phyloP scores from a whole-genome alignment of 2,113 vertebrate genomes.

The Hystrix brachyura region DNA sequence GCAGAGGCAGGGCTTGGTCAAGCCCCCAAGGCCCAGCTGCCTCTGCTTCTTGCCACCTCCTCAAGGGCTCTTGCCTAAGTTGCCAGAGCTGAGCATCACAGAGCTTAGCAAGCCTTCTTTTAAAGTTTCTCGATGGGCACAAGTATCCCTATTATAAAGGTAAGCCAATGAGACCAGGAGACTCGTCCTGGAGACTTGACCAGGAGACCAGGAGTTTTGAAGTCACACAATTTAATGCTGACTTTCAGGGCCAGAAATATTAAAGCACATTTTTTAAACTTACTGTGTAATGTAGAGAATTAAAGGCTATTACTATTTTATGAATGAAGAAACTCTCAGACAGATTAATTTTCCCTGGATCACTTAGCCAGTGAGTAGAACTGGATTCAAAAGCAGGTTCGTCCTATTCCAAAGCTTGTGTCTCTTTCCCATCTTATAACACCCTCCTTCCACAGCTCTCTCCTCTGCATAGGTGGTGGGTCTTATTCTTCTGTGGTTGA shows the following conservation, averaged over 20 bases:
- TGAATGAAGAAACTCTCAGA: neutral
- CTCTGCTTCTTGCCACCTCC: neutral
- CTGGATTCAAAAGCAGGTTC: neutral
- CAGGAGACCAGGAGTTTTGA: neutral
- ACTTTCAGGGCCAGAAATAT: neutral
- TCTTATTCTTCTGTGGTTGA: neutral
- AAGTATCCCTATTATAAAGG: neutral
- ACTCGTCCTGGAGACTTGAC: neutral
- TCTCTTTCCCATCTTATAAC: neutral
- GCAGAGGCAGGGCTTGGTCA: neutral
- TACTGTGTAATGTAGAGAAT: neutral
- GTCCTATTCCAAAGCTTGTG: neutral
- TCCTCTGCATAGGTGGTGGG: neutral
- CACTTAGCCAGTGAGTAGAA: neutral
- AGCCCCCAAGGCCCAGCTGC: no score
- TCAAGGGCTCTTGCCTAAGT: neutral
- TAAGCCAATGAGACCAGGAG: neutral
- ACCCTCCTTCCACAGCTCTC: neutral
- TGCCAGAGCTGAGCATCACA: neutral
- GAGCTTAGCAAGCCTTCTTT: no score
- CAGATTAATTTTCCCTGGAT: neutral
- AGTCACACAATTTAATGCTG: neutral
- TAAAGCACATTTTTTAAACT: constrained; percentile 19
- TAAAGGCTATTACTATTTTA: neutral
- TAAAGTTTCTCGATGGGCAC: neutral